phyloP scores from a whole-genome alignment of 2,797 vertebrate genomes.

The Holocentrus rufus region DNA sequence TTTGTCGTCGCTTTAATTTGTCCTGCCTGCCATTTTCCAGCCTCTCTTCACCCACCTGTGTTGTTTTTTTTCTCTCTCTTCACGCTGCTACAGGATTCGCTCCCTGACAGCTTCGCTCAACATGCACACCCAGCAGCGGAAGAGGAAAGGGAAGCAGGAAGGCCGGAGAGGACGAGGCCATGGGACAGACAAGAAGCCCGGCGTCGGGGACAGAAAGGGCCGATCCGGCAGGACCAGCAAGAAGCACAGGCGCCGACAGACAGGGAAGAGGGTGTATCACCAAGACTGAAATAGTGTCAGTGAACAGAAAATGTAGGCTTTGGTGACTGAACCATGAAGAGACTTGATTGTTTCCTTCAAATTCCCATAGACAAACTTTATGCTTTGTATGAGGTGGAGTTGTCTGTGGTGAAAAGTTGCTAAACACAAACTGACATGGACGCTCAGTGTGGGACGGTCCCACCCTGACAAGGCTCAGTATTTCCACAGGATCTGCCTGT shows the following conservation, averaged over 20 bases:
- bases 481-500: slow-evolving; percentile 12
- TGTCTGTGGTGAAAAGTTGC: not conserved
- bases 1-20: not conserved
- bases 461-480: not conserved
- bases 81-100: slow-evolving; percentile 75
- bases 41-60: slow-evolving; percentile 15
- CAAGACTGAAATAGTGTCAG: slow-evolving; percentile 71
- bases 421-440: slow-evolving; percentile 8
- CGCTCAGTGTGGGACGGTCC: not conserved
- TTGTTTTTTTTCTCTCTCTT: slow-evolving; percentile 5
- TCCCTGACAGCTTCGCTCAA: slow-evolving; percentile 83
- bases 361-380: not conserved
- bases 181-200: slow-evolving; percentile 60
- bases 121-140: slow-evolving; percentile 78
- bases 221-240: slow-evolving; percentile 83
- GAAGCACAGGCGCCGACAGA: slow-evolving; percentile 86
- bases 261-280: slow-evolving; percentile 70
- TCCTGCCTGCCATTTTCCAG: slow-evolving; percentile 11
- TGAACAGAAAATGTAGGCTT: not conserved
- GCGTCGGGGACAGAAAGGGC: slow-evolving; percentile 75
- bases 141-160: slow-evolving; percentile 79
- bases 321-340: not conserved
- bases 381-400: slow-evolving; percentile 27
- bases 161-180: slow-evolving; percentile 69
- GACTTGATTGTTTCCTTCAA: slow-evolving; percentile 13